Evolutionary conservation across 2,888 invertebrate genomes (phyloP), one percentile per base, ranked within the genome.

Genomic region (Dryadula phaetusa): DNA sequence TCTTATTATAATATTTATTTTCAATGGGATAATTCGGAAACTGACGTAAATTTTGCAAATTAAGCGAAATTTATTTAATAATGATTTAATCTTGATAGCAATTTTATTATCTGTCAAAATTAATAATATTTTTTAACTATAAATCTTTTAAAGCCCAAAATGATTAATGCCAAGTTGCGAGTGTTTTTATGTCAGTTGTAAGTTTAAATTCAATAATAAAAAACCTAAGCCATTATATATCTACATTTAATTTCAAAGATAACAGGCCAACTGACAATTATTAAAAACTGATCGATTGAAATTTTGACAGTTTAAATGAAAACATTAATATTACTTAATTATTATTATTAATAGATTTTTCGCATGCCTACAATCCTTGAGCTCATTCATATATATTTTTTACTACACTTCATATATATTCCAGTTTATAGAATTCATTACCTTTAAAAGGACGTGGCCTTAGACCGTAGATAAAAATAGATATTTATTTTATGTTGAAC

Each of bases 311-410:
- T n/a, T n/a, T n/a, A n/a, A n/a, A n/a, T n/a, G n/a, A n/a, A n/a
- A n/a, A n/a, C n/a, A n/a, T n/a, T n/a, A n/a, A n/a, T n/a, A n/a
- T n/a, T n/a, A n/a, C n/a, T n/a, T n/a, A n/a, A n/a, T n/a, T n/a
- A n/a, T n/a, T n/a, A 53, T 34, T 8, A 18, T 34, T 37, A 7
- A 42, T 22, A 18, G 7, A 18, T 18, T 32, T 37, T 60, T 44
- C 44, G 14, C 44, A 44, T 42, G 40, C 42, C 28, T 42, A 16
- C 40, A 40, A 56, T 60, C 60, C 60, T 60, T 60, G 60, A 44
- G 60, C 60, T 44, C 60, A 60, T 60, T 60, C 60, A 60, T 42
- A 44, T 32, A 18, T 14, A 32, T 42, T 44, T 25, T 25, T n/a
- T 58, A 60, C 42, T 60, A 42, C 16, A 18, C 22, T 42, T 37